Conservation (phyloP, 1,140 invertebrate species). For the Vollenhovia emeryi region DNA sequence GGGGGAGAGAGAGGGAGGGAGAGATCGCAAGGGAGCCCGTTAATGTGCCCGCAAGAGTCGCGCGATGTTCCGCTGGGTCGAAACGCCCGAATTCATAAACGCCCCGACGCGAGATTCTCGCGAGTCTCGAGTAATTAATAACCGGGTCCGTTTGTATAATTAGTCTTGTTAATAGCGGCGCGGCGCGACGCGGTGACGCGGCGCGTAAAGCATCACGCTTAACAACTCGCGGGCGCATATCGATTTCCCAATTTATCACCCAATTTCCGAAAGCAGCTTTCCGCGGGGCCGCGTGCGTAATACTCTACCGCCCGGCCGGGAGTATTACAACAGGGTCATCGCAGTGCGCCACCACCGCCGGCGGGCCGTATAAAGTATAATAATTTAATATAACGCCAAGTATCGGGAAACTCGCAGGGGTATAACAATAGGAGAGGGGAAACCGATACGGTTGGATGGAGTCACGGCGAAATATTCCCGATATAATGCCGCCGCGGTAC, state of each 20-base stretch:
- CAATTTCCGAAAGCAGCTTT: slow-evolving; percentile 61
- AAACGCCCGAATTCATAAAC: neutral
- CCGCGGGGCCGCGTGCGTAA: slow-evolving; percentile 55
- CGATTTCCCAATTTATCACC: slow-evolving; percentile 62
- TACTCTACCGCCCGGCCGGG: slow-evolving; percentile 24
- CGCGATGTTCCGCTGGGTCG: too few relatives aligned
- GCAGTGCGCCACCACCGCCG: slow-evolving; percentile 16
- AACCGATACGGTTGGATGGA: slow-evolving; percentile 63
- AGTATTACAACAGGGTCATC: slow-evolving; percentile 45
- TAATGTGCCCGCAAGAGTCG: neutral
- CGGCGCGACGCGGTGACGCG: slow-evolving; percentile 10
- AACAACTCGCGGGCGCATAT: slow-evolving; percentile 60
- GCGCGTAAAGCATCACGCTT: slow-evolving; percentile 45
- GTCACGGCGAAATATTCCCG: slow-evolving; percentile 71
- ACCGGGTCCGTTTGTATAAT: slow-evolving; percentile 52
- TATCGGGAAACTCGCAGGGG: slow-evolving; percentile 75
- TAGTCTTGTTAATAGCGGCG: slow-evolving; percentile 49
- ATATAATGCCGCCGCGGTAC: slow-evolving; percentile 53
- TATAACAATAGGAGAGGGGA: slow-evolving; percentile 72
- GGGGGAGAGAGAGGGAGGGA: too few relatives aligned
- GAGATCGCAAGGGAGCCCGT: neutral
- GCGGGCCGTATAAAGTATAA: slow-evolving; percentile 69
- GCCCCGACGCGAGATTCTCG: neutral
- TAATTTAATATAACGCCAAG: slow-evolving; percentile 78
- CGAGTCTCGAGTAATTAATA: slow-evolving; percentile 48